phyloP scores from a whole-genome alignment of 2,888 invertebrate genomes.

The Bhutanitis thaidina region DNA sequence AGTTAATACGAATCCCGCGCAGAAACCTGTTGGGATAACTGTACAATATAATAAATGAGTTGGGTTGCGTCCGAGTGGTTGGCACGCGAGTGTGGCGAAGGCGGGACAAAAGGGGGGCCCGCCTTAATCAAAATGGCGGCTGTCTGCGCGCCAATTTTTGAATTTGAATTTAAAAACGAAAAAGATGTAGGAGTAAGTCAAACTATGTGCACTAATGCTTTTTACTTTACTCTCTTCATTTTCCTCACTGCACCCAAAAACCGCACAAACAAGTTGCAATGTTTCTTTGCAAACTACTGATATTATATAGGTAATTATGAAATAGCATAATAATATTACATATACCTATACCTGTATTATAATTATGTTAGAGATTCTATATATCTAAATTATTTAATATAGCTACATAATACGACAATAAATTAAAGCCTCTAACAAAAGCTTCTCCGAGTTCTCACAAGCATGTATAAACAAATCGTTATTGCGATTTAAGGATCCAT shows the following conservation, averaged over 20 bases:
- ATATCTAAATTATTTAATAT: constrained; percentile 18
- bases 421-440: constrained; percentile 56
- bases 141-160: constrained; percentile 79
- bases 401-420: constrained; percentile 36
- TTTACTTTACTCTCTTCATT: too few relatives aligned
- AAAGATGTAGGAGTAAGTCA: neutral
- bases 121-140: constrained; percentile 82
- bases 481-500: constrained; percentile 78
- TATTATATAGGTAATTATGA: too few relatives aligned
- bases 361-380: too few relatives aligned
- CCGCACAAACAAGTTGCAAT: too few relatives aligned
- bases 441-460: constrained; percentile 48
- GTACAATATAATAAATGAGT: constrained; percentile 75
- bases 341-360: too few relatives aligned
- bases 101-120: constrained; percentile 74
- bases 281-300: too few relatives aligned
- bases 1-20: constrained; percentile 14
- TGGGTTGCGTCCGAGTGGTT: constrained; percentile 77
- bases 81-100: constrained; percentile 70
- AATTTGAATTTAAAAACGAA: constrained; percentile 39
- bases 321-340: too few relatives aligned
- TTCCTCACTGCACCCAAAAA: too few relatives aligned
- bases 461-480: constrained; percentile 76
- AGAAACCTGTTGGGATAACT: constrained; percentile 55
- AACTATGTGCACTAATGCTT: too few relatives aligned